Conservation (phyloP, 2,113 vertebrate genomes). For the Anhinga anhinga region DNA sequence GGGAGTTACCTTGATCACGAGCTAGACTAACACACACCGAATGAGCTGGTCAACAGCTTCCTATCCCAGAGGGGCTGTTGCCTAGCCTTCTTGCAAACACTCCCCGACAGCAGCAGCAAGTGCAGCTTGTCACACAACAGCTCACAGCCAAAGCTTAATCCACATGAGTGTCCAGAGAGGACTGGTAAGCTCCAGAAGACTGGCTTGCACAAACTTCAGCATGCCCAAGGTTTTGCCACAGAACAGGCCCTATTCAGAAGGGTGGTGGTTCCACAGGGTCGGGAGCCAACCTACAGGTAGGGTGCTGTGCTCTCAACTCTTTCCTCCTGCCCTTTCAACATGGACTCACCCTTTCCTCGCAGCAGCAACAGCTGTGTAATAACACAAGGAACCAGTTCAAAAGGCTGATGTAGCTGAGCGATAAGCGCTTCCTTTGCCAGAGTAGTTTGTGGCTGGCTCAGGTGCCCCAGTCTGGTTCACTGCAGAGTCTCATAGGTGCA, state of each 20-base stretch:
- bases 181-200: neutral
- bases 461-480: neutral
- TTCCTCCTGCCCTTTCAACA: neutral
- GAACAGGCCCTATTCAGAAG: neutral
- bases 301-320: neutral
- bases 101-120: neutral
- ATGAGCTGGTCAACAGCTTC: rapidly evolving
- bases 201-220: neutral
- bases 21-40: neutral
- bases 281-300: neutral
- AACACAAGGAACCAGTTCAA: neutral
- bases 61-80: rapidly evolving
- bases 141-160: neutral
- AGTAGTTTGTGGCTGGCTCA: neutral
- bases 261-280: neutral
- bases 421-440: neutral
- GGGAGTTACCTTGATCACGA: neutral
- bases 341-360: neutral
- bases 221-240: neutral
- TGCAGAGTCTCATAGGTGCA: neutral
- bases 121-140: neutral
- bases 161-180: neutral
- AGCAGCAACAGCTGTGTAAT: neutral
- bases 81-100: neutral
- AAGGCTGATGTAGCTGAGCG: neutral